Evolutionary conservation across 1,140 invertebrate genomes (phyloP).

Genomic region (Anadara kagoshimensis): DNA sequence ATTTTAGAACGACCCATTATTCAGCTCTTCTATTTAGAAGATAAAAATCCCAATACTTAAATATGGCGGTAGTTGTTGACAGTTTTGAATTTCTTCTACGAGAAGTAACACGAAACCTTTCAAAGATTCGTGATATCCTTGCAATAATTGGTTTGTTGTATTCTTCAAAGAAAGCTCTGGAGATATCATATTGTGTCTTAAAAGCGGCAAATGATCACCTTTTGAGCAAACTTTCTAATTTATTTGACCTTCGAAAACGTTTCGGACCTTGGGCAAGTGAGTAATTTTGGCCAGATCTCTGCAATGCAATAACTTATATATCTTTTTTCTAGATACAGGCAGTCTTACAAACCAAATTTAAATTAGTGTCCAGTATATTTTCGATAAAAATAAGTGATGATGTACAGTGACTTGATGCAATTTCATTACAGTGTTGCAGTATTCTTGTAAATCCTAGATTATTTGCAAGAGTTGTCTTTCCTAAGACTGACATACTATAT

Average conservation of each 20-base stretch:
- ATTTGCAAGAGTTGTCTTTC: too few relatives aligned
- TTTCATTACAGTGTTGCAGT: too few relatives aligned
- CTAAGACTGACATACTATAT: too few relatives aligned
- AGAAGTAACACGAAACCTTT: constrained; percentile 54
- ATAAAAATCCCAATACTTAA: not conserved
- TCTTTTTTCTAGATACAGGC: not conserved
- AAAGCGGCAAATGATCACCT: constrained; percentile 56
- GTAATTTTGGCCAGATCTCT: not conserved
- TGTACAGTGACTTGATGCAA: not conserved
- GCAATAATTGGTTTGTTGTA: constrained; percentile 66
- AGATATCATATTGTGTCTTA: constrained; percentile 32
- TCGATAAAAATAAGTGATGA: not conserved
- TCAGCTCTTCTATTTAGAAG: too few relatives aligned
- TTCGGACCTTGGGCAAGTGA: constrained; percentile 70
- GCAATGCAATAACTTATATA: not conserved
- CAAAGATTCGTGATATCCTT: constrained; percentile 57
- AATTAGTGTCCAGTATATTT: not conserved
- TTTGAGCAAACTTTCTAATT: constrained; percentile 43
- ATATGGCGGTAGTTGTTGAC: constrained; percentile 64
- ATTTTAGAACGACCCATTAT: too few relatives aligned
- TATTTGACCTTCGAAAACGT: constrained; percentile 49
- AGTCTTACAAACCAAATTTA: not conserved
- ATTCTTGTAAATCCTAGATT: too few relatives aligned
- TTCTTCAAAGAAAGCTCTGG: constrained; percentile 52
- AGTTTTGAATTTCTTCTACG: constrained; percentile 60